Base-by-base conservation (phyloP, 1,140 invertebrate genomes). In the Zophobas atratus region DNA sequence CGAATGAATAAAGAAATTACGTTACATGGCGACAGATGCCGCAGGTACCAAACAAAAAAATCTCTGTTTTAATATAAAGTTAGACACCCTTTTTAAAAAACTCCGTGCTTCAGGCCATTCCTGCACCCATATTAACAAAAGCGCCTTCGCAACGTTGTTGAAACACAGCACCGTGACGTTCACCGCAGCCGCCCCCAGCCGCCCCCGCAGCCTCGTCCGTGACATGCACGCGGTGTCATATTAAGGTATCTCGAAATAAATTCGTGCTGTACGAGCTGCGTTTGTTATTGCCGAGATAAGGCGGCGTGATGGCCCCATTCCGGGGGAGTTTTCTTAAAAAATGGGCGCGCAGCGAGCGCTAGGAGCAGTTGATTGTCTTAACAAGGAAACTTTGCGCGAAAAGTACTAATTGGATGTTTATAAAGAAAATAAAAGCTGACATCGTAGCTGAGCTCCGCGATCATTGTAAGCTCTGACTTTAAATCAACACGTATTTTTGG, bases 341-440 rank as follows among this genome's bases (percentile, higher is more conserved):
- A 51, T 51, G n/a, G 6, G 6, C 2, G 6, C 2, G n/a, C 4
- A 20, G 49, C 20, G 39, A 67, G 60, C 60, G 2, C 60, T 8
- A 67, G 38, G 39, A 63, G 35, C 35, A 43, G 60, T 67, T 67
- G 60, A 67, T 67, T 67, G 60, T 67, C 39, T 43, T 67, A 67
- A 67, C 60, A 67, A 43, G 60, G 60, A 67, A 67, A 67, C 38
- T 67, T 67, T 43, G n/a, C 60, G 20, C n/a, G 36, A 67, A 67
- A 67, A 67, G 60, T 67, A 67, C 60, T 67, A 67, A 67, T 67
- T 67, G 60, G 39, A 67, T 67, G 38, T 38, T 67, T 67, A 67
- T 67, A 67, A 67, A 67, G 60, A 67, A 67, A 67, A 33, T 8
- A n/a, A 38, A n/a, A 41, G 32, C 38, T 32, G 55, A 39, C 8